Base-by-base conservation (phyloP, 2,888 invertebrate species). In the Alsophila aescularia region DNA sequence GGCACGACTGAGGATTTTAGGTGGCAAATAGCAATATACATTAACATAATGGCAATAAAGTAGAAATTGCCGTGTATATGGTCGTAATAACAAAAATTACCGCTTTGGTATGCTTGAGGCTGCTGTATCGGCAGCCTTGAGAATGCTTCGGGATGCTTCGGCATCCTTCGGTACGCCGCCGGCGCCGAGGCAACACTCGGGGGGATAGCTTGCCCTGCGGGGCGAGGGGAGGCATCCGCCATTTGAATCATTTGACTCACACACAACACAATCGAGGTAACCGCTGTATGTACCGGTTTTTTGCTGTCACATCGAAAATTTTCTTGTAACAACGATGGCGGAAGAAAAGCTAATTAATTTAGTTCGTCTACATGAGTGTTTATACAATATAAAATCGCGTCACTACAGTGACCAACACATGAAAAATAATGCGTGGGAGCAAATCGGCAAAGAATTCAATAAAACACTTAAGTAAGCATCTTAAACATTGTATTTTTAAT, bases 171-270 rank as follows among this genome's bases (percentile, higher is more conserved):
- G 44, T 52, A 45, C 52, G 44, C 44, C 52, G 40, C 44, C 44
- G 34, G 44, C 52, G 43, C 48, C 53, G 53, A 54, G 48, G 53
- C 48, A 54, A 41, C 53, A 54, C 53, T 31, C 31, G n/a, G 31
- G 31, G 39, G 40, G 52, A 43, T 35, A 32, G 45, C 32, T 35
- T 12, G 40, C 40, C 35, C 13, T 35, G 35, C 35, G 31, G 31
- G 31, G 31, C 31, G 31, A 31, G 31, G 41, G 41, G 41, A 41
- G 41, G 41, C 41, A 41, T 41, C 41, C 41, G 52, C 52, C 52
- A 52, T 52, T 52, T 52, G 52, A 45, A 52, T 52, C 52, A 52
- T 52, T 52, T 52, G 52, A 52, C 52, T 47, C n/a, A n/a, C 52
- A 52, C 52, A 52, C 45, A 45, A 53, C 48, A 53, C 43, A 43